Base-by-base conservation (phyloP, 2,113 vertebrate species). In the Odocoileus hemionus region DNA sequence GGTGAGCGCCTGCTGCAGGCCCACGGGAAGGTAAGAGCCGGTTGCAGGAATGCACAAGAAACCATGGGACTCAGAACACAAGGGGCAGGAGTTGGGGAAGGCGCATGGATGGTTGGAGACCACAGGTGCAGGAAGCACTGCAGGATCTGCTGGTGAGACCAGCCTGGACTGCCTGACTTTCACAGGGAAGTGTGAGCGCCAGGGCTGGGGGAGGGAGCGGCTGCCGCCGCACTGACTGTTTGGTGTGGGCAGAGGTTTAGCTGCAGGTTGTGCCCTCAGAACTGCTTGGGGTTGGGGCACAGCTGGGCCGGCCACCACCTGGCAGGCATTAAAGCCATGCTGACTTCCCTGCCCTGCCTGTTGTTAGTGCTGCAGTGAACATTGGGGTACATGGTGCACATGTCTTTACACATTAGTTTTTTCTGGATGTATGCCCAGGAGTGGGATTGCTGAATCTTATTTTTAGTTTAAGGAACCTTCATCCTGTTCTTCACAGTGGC, bases 281-380 rank as follows among this genome's bases (percentile, higher is more conserved):
- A 30, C n/a, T 2, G 4, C 19, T 54, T 16, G 19, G 47, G 7
- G 19, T 47, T 7, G n/a, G 36, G 70, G 82, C 36, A 10, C 50
- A 2, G 19, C 25, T 26, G 70, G 19, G 43, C 17, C 1, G 11
- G 50, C 80, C 43, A n/a, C 36, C 13, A 5, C 52, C 50, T 23
- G 67, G 6, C 0, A 3, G 19, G 50, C 16, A 23, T 36, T 33
- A 25, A 5, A 76, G 39, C 36, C 12, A 0, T 26, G 39, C 36
- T 43, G 70, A 76, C 70, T 43, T 76, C 70, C 70, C 21, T 76
- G 12, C 26, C 12, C 39, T 76, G 70, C 36, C 12, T 76, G 12
- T 43, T 26, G 23, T 43, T 76, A 43, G 39, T 43, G 70, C 70
- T 76, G 70, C 67, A 74, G 19, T 39, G 67, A 74, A 74, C 67